These are phyloP conservation scores for Nylanderia fulva DNA, from an alignment of 1,140 invertebrate genomes.

Conservation along the genomic window DNA sequence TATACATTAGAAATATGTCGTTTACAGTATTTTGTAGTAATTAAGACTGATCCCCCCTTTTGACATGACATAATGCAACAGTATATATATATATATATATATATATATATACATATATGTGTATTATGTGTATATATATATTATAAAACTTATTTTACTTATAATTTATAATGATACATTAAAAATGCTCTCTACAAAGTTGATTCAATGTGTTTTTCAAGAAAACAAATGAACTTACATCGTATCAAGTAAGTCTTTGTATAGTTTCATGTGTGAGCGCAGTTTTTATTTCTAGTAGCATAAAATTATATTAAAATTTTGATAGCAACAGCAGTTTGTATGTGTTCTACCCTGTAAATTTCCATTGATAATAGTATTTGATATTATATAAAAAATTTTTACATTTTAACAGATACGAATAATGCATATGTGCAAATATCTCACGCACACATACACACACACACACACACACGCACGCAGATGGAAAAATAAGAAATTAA, in stretches of 20 bases:
- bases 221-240: conserved; percentile 34
- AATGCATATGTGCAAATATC: conserved; percentile 12
- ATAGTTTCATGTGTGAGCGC: conserved; percentile 22
- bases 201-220: conserved; percentile 16
- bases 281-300: conserved; percentile 26
- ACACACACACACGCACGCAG: no score
- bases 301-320: conserved; percentile 41
- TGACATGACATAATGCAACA: conserved; percentile 16
- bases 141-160: conserved; percentile 38
- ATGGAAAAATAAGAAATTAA: conserved; percentile 11
- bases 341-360: conserved; percentile 54
- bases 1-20: conserved; percentile 29
- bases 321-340: conserved; percentile 19
- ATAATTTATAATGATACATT: conserved; percentile 47
- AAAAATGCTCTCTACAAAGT: conserved; percentile 28
- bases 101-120: no score
- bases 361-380: conserved; percentile 39
- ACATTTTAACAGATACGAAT: conserved; percentile 32
- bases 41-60: conserved; percentile 38
- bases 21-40: conserved; percentile 20
- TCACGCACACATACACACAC: no score
- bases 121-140: no score
- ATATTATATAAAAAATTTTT: conserved; percentile 18
- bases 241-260: conserved; percentile 22
- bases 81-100: background rate